Base-by-base conservation (phyloP, 1,140 invertebrate genomes). In the Drosophila nannoptera region DNA sequence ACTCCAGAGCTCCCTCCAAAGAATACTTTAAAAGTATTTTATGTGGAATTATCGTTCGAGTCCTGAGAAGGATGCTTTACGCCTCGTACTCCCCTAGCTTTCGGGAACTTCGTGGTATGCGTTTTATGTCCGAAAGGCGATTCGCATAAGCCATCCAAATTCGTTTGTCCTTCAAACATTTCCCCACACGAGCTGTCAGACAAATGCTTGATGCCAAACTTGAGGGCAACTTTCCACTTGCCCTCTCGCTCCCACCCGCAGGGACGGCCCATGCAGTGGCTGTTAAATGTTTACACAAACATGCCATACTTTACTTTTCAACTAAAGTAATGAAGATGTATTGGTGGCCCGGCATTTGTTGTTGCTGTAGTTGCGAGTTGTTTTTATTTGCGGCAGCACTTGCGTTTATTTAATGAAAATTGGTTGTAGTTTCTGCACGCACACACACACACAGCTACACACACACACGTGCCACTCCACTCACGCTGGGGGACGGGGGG, bases 321-420 rank as follows among this genome's bases (percentile, higher is more conserved):
- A 70, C 62, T 48, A 75, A 77, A 75, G 61, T 77, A 86, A 82
- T 86, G 82, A 86, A 86, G 82, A 86, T 64, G 75, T 81, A 86
- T 86, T 69, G 77, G 74, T 63, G 70, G 63, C 49, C 31, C 73
- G 53, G 36, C 46, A 33, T 40, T 40, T 50, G 36, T 73, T 71
- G 65, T 73, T 77, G 55, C 48, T 22, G 22, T 22, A 22, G 22
- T 22, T 22, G 22, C 3, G 22, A 1, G 22, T 22, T 78, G 70
- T 70, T 74, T 48, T 64, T 60, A 48, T 40, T 71, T 43, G 45
- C 35, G 31, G 49, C 61, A 65, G 53, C 38, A 58, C 49, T 70
- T 55, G 60, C 54, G 12, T 33, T 69, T 69, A 55, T 45, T 52
- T 75, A 86, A 86, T 86, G 77, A 86, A 86, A 77, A 86, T 69